phyloP scores from a whole-genome alignment of 1,140 invertebrate genomes.

The Rhyacophila brunnea region DNA sequence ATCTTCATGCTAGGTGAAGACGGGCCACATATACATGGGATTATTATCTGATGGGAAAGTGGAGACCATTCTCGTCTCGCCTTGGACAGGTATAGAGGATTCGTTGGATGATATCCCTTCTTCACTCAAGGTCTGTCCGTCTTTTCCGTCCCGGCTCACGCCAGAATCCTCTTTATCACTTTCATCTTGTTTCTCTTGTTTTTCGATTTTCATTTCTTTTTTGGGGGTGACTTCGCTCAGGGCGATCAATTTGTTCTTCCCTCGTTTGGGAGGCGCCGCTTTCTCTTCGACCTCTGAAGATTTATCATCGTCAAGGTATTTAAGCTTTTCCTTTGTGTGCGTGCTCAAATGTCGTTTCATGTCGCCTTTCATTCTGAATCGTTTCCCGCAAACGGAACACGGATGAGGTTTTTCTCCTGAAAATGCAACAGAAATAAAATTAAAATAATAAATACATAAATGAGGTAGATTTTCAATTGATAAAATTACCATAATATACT shows the following conservation, averaged over 20 bases:
- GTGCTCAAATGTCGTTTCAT: slow-evolving; percentile 85
- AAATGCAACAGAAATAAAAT: slow-evolving; percentile 27
- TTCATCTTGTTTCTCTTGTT: slow-evolving; percentile 19
- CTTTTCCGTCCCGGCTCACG: no score
- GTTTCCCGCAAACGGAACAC: slow-evolving; percentile 75
- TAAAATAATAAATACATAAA: slow-evolving; percentile 25
- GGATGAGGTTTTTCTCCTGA: slow-evolving; percentile 76
- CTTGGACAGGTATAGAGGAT: background rate
- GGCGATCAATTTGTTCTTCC: slow-evolving; percentile 4
- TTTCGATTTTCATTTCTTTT: slow-evolving; percentile 29
- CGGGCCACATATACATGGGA: slow-evolving; percentile 26
- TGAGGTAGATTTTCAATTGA: no score
- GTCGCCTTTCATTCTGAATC: slow-evolving; percentile 83
- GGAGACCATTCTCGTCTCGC: slow-evolving; percentile 19
- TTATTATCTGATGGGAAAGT: slow-evolving; percentile 24
- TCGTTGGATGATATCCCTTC: slow-evolving; percentile 21
- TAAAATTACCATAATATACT: no score
- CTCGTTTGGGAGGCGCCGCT: background rate
- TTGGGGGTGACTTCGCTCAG: slow-evolving; percentile 8
- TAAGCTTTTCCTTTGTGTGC: slow-evolving; percentile 52
- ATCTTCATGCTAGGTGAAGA: slow-evolving; percentile 13
- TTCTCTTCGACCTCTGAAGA: slow-evolving; percentile 12
- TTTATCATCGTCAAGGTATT: slow-evolving; percentile 18
- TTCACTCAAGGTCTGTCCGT: slow-evolving; percentile 1
- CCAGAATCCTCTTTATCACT: background rate